Percentiles rank a stretch among this genome's conserved stretches.
Conservation (phyloP, 2,797 vertebrate species). For the Crenuchus spilurus region DNA sequence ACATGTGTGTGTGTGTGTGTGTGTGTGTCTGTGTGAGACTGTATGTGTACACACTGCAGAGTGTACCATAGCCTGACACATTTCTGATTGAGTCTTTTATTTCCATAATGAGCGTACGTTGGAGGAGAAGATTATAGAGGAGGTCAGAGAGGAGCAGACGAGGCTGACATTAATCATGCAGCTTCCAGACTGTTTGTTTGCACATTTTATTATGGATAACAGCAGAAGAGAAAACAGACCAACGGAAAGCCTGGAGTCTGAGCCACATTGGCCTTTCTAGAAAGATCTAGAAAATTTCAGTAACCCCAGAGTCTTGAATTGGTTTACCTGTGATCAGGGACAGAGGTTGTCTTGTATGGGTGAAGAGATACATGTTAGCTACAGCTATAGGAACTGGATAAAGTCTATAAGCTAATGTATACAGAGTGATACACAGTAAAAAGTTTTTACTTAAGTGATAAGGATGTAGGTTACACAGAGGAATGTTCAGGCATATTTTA, state of each 20-base stretch:
- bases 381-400: no score
- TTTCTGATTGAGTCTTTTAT: conserved; percentile 56
- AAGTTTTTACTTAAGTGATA: no score
- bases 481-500: no score
- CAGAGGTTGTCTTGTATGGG: no score
- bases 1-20: conserved; percentile 24
- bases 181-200: conserved; percentile 59
- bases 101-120: conserved; percentile 52
- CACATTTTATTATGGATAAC: conserved; percentile 63
- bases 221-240: conserved; percentile 52
- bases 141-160: conserved; percentile 30
- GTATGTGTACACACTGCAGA: neutral
- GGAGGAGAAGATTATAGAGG: conserved; percentile 56
- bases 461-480: no score
- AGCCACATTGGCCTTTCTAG: neutral
- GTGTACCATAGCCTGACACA: conserved; percentile 29
- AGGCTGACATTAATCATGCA: conserved; percentile 62
- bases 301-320: neutral
- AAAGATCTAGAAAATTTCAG: neutral
- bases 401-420: no score
- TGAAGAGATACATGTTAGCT: no score
- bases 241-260: neutral
- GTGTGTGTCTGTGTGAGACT: conserved; percentile 8
- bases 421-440: no score
- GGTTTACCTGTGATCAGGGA: neutral